Conservation (phyloP, 2,888 invertebrate genomes). For the Tethea ocularis region DNA sequence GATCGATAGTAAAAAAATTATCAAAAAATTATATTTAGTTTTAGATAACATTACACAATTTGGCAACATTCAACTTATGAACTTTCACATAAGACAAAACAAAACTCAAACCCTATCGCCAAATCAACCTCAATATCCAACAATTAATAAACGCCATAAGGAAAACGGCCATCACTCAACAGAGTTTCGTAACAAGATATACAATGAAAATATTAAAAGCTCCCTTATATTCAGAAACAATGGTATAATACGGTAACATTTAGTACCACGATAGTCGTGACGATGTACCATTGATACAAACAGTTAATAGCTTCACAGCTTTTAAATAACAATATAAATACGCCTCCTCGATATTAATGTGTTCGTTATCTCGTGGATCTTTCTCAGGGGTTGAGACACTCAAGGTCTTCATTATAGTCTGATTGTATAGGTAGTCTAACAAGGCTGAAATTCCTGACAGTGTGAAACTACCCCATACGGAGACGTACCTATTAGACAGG, state of each 20-base stretch:
- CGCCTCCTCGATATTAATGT: constrained; percentile 66
- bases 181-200: constrained; percentile 1
- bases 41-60: background rate
- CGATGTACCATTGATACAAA: constrained; percentile 55
- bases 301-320: constrained; percentile 67
- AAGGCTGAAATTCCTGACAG: no score
- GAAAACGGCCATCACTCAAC: constrained; percentile 12
- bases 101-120: background rate
- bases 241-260: constrained; percentile 22
- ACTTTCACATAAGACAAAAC: constrained; percentile 1
- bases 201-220: constrained; percentile 35
- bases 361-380: constrained; percentile 61
- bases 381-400: constrained; percentile 64
- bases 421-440: background rate
- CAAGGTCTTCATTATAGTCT: constrained; percentile 52
- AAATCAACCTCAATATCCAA: constrained; percentile 11
- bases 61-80: background rate
- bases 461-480: no score
- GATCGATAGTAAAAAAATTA: no score
- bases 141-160: constrained; percentile 15
- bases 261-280: constrained; percentile 49
- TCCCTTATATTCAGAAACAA: constrained; percentile 28
- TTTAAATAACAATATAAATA: constrained; percentile 75
- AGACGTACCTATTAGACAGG: no score
- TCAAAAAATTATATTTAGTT: no score